phyloP scores from a whole-genome alignment of 2,888 invertebrate genomes.

The Chrysolina americana region DNA sequence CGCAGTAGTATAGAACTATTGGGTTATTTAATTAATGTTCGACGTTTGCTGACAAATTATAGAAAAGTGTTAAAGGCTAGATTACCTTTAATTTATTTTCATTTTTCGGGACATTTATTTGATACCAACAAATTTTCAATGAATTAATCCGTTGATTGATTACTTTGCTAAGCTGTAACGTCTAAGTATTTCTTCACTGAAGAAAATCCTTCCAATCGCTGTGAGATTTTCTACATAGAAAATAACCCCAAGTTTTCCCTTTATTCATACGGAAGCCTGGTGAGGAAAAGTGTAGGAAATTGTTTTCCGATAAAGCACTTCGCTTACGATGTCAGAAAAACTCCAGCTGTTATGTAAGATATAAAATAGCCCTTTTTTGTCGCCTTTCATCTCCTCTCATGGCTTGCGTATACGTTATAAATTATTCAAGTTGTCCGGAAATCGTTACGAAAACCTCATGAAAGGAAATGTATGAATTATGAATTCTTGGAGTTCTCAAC shows the following conservation, averaged over 20 bases:
- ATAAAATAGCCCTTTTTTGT: conserved; percentile 36
- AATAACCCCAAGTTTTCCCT: not conserved
- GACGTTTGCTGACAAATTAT: too few species aligned
- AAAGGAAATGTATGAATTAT: conserved; percentile 36
- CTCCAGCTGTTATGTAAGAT: not conserved
- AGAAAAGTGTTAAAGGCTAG: too few species aligned
- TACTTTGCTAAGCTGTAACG: too few species aligned
- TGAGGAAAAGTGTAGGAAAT: not conserved
- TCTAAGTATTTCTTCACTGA: too few species aligned
- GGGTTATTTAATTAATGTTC: too few species aligned
- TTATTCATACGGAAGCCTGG: not conserved
- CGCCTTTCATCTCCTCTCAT: conserved; percentile 35
- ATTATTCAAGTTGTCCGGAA: conserved; percentile 38
- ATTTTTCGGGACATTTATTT: too few species aligned
- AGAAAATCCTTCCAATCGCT: too few species aligned
- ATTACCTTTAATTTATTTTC: too few species aligned
- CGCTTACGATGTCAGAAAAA: not conserved
- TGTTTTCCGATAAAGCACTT: not conserved
- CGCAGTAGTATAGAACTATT: too few species aligned
- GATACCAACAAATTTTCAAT: too few species aligned
- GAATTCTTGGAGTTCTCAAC: conserved; percentile 42
- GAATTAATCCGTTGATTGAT: too few species aligned
- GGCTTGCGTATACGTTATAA: conserved; percentile 30
- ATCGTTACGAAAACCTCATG: conserved; percentile 36
- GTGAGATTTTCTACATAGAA: not conserved